Conservation (phyloP, 2,888 invertebrate genomes). For the Zelleria hepariella region DNA sequence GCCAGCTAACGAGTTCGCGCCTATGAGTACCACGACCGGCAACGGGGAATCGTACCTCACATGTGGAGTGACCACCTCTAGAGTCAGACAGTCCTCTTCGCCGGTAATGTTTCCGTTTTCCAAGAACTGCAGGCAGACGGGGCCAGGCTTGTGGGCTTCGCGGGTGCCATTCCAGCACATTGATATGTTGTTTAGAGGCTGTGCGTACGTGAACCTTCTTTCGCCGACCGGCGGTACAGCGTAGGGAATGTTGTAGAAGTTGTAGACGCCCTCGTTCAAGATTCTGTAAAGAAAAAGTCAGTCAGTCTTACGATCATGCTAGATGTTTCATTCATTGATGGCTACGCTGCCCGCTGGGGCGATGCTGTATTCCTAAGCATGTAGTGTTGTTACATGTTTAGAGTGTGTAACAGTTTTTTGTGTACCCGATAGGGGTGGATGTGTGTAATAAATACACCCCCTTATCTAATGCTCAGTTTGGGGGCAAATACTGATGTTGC, state of each 20-base stretch:
- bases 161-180: conserved; percentile 86
- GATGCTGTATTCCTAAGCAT: too few relatives aligned
- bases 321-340: too few relatives aligned
- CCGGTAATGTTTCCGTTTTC: conserved; percentile 78
- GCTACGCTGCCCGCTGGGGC: too few relatives aligned
- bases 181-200: conserved; percentile 75
- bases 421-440: too few relatives aligned
- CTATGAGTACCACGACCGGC: conserved; percentile 87
- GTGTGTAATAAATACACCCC: too few relatives aligned
- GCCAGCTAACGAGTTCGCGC: conserved; percentile 83
- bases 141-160: conserved; percentile 76
- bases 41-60: conserved; percentile 83
- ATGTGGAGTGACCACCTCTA: conserved; percentile 87
- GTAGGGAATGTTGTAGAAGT: conserved; percentile 87
- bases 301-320: not conserved
- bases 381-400: too few relatives aligned
- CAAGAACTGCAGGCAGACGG: conserved; percentile 79
- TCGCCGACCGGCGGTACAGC: conserved; percentile 80
- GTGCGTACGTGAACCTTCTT: conserved; percentile 79
- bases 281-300: conserved; percentile 57
- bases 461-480: too few relatives aligned
- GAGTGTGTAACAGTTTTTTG: too few relatives aligned
- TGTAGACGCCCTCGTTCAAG: conserved; percentile 82
- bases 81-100: conserved; percentile 84
- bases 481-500: too few relatives aligned